These are phyloP conservation scores for Lasioglossum villosulum DNA, from an alignment of 2,888 invertebrate genomes.

Conservation along the genomic window DNA sequence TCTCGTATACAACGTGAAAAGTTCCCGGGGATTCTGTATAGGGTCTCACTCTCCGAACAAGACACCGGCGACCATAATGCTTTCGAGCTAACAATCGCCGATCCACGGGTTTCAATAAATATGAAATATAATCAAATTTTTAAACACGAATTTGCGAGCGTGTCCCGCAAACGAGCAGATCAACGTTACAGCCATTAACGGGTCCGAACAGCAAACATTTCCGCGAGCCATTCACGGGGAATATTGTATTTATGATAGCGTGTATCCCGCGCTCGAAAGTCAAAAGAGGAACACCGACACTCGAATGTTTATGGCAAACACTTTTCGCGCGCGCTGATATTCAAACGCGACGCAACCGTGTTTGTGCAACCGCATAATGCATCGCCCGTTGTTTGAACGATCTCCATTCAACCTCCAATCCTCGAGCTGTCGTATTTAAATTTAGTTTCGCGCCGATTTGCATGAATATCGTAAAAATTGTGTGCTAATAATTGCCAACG, in stretches of 20 bases:
- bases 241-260: not conserved
- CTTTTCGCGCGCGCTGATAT: not conserved
- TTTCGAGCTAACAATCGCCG: not conserved
- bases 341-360: not conserved
- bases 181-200: not conserved
- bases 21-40: constrained; percentile 4
- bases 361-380: not conserved
- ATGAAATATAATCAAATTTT: not conserved
- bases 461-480: too few relatives aligned
- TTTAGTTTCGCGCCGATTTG: too few relatives aligned
- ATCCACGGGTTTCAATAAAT: not conserved
- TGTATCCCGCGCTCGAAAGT: too few relatives aligned
- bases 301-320: not conserved
- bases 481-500: too few relatives aligned
- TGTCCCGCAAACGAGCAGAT: not conserved
- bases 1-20: constrained; percentile 28
- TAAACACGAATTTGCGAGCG: not conserved
- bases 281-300: not conserved
- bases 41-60: not conserved
- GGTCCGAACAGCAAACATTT: not conserved
- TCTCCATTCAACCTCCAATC: not conserved
- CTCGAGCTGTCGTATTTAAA: too few relatives aligned
- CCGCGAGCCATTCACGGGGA: not conserved
- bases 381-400: not conserved
- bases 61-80: not conserved